Evolutionary conservation across 2,113 vertebrate species (phyloP).

Genomic region (Malurus alboscapulatus): DNA sequence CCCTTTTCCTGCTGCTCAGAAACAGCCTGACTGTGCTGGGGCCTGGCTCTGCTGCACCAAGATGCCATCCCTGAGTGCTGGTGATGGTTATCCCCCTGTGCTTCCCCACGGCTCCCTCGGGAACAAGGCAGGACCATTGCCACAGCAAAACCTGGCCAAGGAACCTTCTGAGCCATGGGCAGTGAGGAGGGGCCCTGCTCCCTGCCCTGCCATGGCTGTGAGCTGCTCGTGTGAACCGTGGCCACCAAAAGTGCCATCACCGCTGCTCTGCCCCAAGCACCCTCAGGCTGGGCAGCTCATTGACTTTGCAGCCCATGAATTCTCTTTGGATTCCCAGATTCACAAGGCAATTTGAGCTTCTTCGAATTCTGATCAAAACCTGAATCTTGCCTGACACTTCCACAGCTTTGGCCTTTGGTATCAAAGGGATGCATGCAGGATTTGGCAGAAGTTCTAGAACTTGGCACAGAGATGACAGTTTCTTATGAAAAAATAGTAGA

Average conservation of each 20-base stretch:
- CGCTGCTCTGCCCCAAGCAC: accelerated
- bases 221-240: background rate
- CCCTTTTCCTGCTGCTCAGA: background rate
- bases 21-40: background rate
- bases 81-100: accelerated
- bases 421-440: background rate
- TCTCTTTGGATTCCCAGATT: background rate
- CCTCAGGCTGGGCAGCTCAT: background rate
- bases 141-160: background rate
- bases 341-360: background rate
- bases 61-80: background rate
- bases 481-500: background rate
- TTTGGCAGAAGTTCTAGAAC: background rate
- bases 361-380: background rate
- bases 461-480: background rate
- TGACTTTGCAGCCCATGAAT: background rate
- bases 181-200: accelerated
- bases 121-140: accelerated
- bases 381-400: background rate
- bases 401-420: background rate
- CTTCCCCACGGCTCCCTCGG: background rate
- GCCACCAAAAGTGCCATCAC: accelerated
- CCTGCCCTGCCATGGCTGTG: accelerated
- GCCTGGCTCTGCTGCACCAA: accelerated
- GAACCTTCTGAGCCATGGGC: accelerated